These are phyloP conservation scores for Pantelozetes paolii DNA, from an alignment of 2,888 invertebrate species.

Conservation along the genomic window DNA sequence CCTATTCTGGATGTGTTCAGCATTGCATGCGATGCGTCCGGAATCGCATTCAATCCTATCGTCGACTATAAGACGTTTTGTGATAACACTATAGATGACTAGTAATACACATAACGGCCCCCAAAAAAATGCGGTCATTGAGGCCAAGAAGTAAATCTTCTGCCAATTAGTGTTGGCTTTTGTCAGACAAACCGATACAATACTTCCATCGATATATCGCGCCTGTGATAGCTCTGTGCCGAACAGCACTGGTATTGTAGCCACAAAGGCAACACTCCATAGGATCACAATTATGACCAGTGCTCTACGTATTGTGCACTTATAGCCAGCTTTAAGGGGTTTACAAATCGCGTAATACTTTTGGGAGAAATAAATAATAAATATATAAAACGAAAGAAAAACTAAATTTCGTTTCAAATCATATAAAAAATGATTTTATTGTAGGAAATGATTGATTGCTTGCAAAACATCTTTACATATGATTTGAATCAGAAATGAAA, in stretches of 20 bases:
- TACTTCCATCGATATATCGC: conserved; percentile 66
- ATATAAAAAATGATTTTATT: not conserved
- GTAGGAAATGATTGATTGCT: too few species aligned
- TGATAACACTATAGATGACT: conserved; percentile 76
- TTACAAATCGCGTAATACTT: conserved; percentile 82
- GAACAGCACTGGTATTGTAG: conserved; percentile 69
- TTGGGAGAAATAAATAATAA: not conserved
- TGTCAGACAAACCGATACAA: conserved; percentile 72
- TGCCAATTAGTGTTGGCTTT: conserved; percentile 72
- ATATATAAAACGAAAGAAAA: too few species aligned
- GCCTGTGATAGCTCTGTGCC: conserved; percentile 72
- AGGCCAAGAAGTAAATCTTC: conserved; percentile 69
- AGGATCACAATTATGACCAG: conserved; percentile 51
- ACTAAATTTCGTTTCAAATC: too few species aligned
- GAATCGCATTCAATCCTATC: conserved; percentile 33
- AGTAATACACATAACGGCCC: conserved; percentile 74
- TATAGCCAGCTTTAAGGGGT: conserved; percentile 67
- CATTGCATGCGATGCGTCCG: conserved; percentile 8
- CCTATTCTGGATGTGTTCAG: conserved; percentile 40
- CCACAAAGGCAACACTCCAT: conserved; percentile 52
- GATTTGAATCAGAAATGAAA: not conserved
- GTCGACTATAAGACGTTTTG: conserved; percentile 70
- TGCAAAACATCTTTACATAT: not conserved
- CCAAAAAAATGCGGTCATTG: conserved; percentile 74
- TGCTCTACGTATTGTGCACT: conserved; percentile 52